Evolutionary conservation across 2,113 vertebrate species (phyloP).

Genomic region (Ceyx margarethae): DNA sequence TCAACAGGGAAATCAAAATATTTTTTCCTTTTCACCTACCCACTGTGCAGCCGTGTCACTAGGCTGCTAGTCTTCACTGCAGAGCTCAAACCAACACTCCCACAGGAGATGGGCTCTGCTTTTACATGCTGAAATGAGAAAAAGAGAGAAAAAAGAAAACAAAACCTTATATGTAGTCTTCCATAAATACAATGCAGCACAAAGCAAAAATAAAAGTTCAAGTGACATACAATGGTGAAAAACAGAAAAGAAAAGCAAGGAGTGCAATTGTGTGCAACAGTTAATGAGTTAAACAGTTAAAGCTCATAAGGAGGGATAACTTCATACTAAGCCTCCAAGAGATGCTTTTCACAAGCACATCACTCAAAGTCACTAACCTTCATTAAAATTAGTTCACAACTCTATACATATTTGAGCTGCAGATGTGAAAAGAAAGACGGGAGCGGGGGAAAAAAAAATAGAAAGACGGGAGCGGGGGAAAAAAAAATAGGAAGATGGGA

Average conservation of each 20-base stretch:
- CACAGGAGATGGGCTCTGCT: not conserved
- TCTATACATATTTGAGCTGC: not conserved
- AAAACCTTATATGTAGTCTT: not conserved
- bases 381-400: not conserved
- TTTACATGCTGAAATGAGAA: not conserved
- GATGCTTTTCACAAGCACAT: not conserved
- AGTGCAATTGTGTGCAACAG: not conserved
- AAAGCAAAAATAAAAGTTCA: not conserved
- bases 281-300: not conserved
- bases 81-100: not conserved
- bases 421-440: not conserved
- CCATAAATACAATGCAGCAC: not conserved
- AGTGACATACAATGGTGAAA: not conserved
- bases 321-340: not conserved
- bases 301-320: not conserved
- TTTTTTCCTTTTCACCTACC: not conserved
- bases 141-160: not conserved
- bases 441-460: too few relatives aligned
- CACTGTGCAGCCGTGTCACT: not conserved
- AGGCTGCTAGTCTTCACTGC: fast-evolving
- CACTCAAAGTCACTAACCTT: not conserved
- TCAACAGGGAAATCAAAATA: not conserved
- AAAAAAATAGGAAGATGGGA: not conserved
- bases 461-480: too few relatives aligned
- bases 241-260: not conserved